Base-by-base conservation (phyloP, 2,113 vertebrate genomes). In the Tricholaema leucomelas region DNA sequence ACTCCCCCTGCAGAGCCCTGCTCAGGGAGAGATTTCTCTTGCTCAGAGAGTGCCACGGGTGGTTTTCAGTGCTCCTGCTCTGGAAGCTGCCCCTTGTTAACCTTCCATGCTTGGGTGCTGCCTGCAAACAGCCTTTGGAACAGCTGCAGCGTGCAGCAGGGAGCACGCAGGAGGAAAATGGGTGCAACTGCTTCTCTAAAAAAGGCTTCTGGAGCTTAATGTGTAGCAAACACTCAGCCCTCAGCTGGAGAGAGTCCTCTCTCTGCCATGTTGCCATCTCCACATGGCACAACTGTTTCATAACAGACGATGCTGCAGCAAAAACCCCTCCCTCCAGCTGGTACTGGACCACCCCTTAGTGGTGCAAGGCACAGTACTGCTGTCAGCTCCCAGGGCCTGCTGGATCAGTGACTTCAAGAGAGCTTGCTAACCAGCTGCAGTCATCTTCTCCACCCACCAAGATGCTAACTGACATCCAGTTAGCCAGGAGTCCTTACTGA, bases 1-100 rank as follows among this genome's bases (percentile, higher is more conserved):
- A n/a, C n/a, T n/a, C n/a, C n/a, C n/a, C n/a, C 40, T 6, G 31
- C n/a, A 44, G 46, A 75, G 71, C 24, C 67, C 84, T 72, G 48
- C 61, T n/a, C 70, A 78, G 27, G 19, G 44, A 81, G 9, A 58
- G 65, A 70, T 92, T 94, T 88, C 76, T 85, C 55, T 85, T 75
- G 54, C 65, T 40, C 21, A 71, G 38, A 3, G 15, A 36, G 14
- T 69, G 10, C 38, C 14, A 3, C 1, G 31, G 63, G 71, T 75
- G 78, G 52, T 76, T 96, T 90, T 42, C 52, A 33, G 0, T 15
- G 30, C 61, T 93, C 46, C 78, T 69, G 58, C 71, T 33, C 50
- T 83, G 59, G 40, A 76, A 55, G 42, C 19, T 48, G 30, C 30
- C 61, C 60, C 33, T 44, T 42, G 60, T 65, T 15, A 40, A 40